These are phyloP conservation scores for Paramuricea clavata DNA, from an alignment of 92 coral and sea anemone genomes.

Conservation along the genomic window DNA sequence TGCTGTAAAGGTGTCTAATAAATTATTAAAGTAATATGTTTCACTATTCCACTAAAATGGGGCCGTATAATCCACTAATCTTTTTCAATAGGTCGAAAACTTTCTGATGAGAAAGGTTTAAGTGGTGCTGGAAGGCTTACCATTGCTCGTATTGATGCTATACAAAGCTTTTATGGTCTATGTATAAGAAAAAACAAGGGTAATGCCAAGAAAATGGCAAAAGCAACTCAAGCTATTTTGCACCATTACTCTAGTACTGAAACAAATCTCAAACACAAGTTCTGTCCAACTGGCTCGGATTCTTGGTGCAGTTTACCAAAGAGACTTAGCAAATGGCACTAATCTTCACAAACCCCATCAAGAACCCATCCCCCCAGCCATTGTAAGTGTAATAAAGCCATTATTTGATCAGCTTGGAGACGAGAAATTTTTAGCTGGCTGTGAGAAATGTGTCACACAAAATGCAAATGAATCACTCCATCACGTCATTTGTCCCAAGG, in stretches of 20 bases:
- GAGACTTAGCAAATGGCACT: conserved; percentile 42
- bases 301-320: conserved; percentile 75
- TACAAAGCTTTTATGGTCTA: conserved; percentile 66
- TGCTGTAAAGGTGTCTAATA: conserved; percentile 5
- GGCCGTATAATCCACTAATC: background rate
- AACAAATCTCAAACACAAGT: conserved; percentile 54
- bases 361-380: conserved; percentile 60
- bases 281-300: conserved; percentile 51
- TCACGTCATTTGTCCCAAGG: conserved; percentile 68
- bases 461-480: conserved; percentile 71
- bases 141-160: too few relatives aligned
- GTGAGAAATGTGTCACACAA: too few relatives aligned
- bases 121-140: too few relatives aligned
- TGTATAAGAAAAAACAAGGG: conserved; percentile 56
- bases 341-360: conserved; percentile 51
- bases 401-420: conserved; percentile 66
- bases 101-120: too few relatives aligned
- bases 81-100: conserved; percentile 47
- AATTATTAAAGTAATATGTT: background rate
- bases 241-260: conserved; percentile 61
- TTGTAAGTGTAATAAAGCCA: conserved; percentile 56
- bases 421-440: conserved; percentile 56
- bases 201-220: conserved; percentile 58
- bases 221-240: conserved; percentile 57
- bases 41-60: background rate